Evolutionary conservation across 2,888 invertebrate genomes (phyloP).

Genomic region (Biston betularia): DNA sequence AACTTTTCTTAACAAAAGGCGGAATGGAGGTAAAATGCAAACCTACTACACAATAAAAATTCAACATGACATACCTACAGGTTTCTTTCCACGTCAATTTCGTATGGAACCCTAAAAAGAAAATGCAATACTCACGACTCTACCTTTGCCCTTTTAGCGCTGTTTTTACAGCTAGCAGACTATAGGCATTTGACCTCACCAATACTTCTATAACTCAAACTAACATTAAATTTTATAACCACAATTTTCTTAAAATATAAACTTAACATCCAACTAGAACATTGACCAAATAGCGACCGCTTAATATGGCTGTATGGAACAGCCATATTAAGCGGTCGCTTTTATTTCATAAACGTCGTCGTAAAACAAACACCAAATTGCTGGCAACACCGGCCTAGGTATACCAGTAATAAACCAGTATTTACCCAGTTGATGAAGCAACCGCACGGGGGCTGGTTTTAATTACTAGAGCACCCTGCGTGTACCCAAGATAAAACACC

Average conservation of each 20-base stretch:
- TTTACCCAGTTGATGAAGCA: constrained; percentile 52
- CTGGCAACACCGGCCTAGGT: constrained; percentile 27
- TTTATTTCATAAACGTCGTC: constrained; percentile 27
- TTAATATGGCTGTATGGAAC: no score
- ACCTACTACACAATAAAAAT: no score
- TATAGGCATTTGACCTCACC: constrained; percentile 2
- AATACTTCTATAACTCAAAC: neutral
- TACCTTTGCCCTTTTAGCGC: neutral
- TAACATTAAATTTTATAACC: neutral
- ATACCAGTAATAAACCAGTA: constrained; percentile 36
- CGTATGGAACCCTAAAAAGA: neutral
- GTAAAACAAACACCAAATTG: constrained; percentile 31
- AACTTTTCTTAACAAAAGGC: no score
- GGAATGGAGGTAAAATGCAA: no score
- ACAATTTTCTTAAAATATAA: constrained; percentile 4
- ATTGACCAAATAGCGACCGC: constrained; percentile 2
- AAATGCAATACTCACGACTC: neutral
- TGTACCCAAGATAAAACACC: constrained; percentile 58
- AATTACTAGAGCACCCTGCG: constrained; percentile 58
- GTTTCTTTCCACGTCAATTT: neutral
- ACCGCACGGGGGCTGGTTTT: constrained; percentile 57
- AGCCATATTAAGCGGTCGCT: constrained; percentile 19
- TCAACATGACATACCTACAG: neutral
- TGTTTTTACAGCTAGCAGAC: neutral
- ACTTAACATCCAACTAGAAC: neutral